These are phyloP conservation scores for Drosophila pectinifera DNA, from an alignment of 1,140 invertebrate genomes.

Conservation along the genomic window DNA sequence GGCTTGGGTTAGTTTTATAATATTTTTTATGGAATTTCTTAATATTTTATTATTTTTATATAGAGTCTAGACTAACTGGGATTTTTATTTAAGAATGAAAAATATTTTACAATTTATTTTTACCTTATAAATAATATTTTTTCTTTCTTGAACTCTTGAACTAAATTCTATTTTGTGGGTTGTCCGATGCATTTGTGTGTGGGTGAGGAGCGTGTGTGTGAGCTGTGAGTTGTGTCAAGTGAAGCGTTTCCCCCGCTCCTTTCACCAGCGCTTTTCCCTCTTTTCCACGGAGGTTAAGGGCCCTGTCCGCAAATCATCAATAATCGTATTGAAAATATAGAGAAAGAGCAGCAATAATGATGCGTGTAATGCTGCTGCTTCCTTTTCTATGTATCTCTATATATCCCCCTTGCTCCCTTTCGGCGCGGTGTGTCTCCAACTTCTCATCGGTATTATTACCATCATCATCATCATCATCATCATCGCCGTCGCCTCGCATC, in stretches of 20 bases:
- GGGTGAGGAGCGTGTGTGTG: slow-evolving; percentile 11
- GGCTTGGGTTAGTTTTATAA: neutral
- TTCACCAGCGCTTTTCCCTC: neutral
- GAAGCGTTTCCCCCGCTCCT: slow-evolving; percentile 38
- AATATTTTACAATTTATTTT: no score
- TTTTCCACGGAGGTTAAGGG: slow-evolving; percentile 9
- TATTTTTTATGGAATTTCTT: neutral
- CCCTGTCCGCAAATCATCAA: slow-evolving; percentile 67
- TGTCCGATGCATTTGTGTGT: slow-evolving; percentile 2
- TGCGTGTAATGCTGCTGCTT: slow-evolving; percentile 67
- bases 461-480: slow-evolving; percentile 24
- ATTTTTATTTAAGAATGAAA: no score
- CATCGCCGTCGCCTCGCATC: slow-evolving; percentile 45
- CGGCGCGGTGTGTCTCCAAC: slow-evolving; percentile 33
- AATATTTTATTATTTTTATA: neutral
- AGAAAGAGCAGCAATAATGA: slow-evolving; percentile 62
- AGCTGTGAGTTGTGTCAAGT: slow-evolving; percentile 30
- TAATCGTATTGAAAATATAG: slow-evolving; percentile 43
- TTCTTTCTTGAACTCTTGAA: neutral
- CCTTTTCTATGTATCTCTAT: neutral
- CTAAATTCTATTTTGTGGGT: slow-evolving; percentile 13
- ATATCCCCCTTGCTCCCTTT: neutral
- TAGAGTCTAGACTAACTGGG: no score
- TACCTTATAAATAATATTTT: neutral
- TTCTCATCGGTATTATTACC: slow-evolving; percentile 12